Evolutionary conservation across 2,888 invertebrate species (phyloP).

Genomic region (Pristionchus exspectatus): DNA sequence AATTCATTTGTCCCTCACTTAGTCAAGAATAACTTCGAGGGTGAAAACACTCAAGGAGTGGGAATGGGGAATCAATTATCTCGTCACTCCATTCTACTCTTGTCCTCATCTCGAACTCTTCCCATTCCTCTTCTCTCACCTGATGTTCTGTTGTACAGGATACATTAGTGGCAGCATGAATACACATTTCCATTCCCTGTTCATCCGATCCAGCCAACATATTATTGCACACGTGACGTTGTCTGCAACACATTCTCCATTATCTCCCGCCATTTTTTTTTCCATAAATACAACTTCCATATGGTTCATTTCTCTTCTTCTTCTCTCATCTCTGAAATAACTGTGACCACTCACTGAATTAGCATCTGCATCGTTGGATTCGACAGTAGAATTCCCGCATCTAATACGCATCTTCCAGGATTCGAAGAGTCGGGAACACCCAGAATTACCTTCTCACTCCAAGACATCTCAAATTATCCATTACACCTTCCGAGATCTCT

Average conservation of each 20-base stretch:
- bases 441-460: slow-evolving; percentile 70
- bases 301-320: not conserved
- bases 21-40: not conserved
- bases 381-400: slow-evolving; percentile 91
- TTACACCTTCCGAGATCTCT: not conserved
- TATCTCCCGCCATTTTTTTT: not conserved
- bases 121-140: slow-evolving; percentile 56
- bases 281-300: slow-evolving; percentile 6
- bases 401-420: slow-evolving; percentile 82
- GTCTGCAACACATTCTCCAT: slow-evolving; percentile 60
- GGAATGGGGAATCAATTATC: slow-evolving; percentile 30
- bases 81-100: not conserved
- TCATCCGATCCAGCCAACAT: slow-evolving; percentile 70
- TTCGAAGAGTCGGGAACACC: slow-evolving; percentile 65
- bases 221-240: slow-evolving; percentile 69
- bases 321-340: not conserved
- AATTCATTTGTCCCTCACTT: not conserved
- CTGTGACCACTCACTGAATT: slow-evolving; percentile 77
- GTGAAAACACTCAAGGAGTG: slow-evolving; percentile 8
- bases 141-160: slow-evolving; percentile 67
- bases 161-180: slow-evolving; percentile 73
- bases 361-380: slow-evolving; percentile 89
- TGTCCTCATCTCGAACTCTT: not conserved
- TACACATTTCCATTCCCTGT: slow-evolving; percentile 74
- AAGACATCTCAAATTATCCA: slow-evolving; percentile 66